Conservation (phyloP, 1,140 invertebrate species). For the Drosophila setifemur region DNA sequence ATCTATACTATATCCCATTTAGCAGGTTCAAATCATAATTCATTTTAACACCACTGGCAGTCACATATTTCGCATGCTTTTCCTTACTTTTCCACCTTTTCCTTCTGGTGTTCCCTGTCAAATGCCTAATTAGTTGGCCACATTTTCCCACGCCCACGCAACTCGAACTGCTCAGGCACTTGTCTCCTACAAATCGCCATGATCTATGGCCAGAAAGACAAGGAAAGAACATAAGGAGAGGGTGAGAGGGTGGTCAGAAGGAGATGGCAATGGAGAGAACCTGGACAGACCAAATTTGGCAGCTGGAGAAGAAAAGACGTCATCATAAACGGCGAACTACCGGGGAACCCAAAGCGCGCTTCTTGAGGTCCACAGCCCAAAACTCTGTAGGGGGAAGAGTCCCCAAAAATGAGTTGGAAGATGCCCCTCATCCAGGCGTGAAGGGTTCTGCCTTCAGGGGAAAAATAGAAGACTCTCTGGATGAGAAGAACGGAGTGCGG, state of each 20-base stretch:
- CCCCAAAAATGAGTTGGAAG: too few relatives aligned
- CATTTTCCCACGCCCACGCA: slow-evolving; percentile 71
- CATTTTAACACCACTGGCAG: too few relatives aligned
- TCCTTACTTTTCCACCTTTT: too few relatives aligned
- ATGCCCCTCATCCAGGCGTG: too few relatives aligned
- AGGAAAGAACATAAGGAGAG: too few relatives aligned
- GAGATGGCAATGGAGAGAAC: background rate
- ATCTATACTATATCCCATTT: too few relatives aligned
- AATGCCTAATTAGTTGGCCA: slow-evolving; percentile 61
- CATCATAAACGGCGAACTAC: slow-evolving; percentile 18
- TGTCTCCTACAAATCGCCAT: slow-evolving; percentile 55
- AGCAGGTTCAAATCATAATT: too few relatives aligned
- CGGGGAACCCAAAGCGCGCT: slow-evolving; percentile 66
- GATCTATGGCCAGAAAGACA: slow-evolving; percentile 50
- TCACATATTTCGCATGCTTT: too few relatives aligned
- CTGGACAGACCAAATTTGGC: slow-evolving; percentile 63
- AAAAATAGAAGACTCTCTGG: background rate
- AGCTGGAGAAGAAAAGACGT: slow-evolving; percentile 7
- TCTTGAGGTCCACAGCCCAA: slow-evolving; percentile 47
- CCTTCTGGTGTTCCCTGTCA: slow-evolving; percentile 13
- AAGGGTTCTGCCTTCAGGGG: too few relatives aligned
- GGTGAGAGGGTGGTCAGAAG: slow-evolving; percentile 7
- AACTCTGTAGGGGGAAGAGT: too few relatives aligned
- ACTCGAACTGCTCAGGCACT: slow-evolving; percentile 29
- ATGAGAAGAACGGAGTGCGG: background rate